Evolutionary conservation across 2,797 vertebrate species (phyloP).

Genomic region (Pseudomugil tenellus): DNA sequence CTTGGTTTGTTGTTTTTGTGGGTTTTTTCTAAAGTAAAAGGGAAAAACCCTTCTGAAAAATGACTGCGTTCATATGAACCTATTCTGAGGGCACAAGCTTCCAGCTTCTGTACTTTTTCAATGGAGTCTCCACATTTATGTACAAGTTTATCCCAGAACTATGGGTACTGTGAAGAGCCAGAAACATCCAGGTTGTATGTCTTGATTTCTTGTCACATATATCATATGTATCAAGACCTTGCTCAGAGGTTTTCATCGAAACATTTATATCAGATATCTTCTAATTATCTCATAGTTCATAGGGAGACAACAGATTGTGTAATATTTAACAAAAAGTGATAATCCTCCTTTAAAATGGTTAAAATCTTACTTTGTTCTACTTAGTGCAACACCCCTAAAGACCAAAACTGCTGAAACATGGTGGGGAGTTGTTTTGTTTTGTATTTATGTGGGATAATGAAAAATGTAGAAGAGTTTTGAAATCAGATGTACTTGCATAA

Average conservation of each 20-base stretch:
- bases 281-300: not conserved
- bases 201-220: not conserved
- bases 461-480: slow-evolving; percentile 77
- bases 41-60: not conserved
- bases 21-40: not conserved
- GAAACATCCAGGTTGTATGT: not conserved
- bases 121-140: not conserved
- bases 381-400: slow-evolving; percentile 35
- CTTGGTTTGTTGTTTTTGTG: too few species aligned
- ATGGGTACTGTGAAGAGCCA: not conserved
- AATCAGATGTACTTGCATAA: slow-evolving; percentile 76
- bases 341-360: not conserved
- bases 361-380: not conserved
- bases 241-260: not conserved
- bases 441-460: slow-evolving; percentile 42
- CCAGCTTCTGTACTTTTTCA: not conserved
- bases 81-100: not conserved
- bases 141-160: not conserved
- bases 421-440: slow-evolving; percentile 79
- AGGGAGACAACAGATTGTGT: not conserved
- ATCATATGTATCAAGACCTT: not conserved
- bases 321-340: not conserved
- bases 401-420: slow-evolving; percentile 78
- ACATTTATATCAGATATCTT: not conserved
- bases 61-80: not conserved